Percentiles rank a stretch among this genome's conserved stretches.
Evolutionary conservation across 2,888 invertebrate species (phyloP).

Genomic region (Frankliniella intonsa): DNA sequence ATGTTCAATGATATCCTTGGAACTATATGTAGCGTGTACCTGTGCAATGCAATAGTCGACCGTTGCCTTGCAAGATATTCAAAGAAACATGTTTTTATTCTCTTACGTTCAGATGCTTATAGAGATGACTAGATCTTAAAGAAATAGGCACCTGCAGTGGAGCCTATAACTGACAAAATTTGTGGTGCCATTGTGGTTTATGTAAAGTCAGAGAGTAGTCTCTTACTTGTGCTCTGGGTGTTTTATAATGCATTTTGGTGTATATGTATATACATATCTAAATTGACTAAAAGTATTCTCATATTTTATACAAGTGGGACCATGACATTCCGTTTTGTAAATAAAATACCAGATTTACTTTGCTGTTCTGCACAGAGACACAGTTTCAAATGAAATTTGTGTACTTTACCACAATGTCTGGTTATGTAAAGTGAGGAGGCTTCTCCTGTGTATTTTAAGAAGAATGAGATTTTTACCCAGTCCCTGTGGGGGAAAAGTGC

Average conservation of each 20-base stretch:
- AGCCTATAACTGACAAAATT: constrained; percentile 8
- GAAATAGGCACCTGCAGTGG: not conserved
- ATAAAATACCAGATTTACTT: not conserved
- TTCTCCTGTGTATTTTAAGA: not conserved
- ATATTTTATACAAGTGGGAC: not conserved
- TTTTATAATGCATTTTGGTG: not conserved
- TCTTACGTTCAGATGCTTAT: not conserved
- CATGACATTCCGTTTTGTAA: constrained; percentile 15
- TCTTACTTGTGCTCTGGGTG: not conserved
- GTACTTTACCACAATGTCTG: too few species aligned
- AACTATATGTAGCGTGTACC: not conserved
- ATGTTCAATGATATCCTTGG: not conserved
- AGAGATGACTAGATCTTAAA: not conserved
- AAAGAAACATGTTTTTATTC: not conserved
- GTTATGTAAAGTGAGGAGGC: too few species aligned
- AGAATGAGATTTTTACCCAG: not conserved
- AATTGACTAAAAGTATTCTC: not conserved
- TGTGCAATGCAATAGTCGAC: not conserved
- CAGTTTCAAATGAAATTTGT: not conserved
- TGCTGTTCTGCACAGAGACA: not conserved
- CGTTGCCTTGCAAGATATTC: not conserved
- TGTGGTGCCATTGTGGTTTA: constrained; percentile 17
- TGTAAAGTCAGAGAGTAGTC: not conserved
- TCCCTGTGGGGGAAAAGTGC: not conserved
- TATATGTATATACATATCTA: not conserved